phyloP scores from a whole-genome alignment of 2,797 vertebrate genomes.

The Leptodactylus fallax region DNA sequence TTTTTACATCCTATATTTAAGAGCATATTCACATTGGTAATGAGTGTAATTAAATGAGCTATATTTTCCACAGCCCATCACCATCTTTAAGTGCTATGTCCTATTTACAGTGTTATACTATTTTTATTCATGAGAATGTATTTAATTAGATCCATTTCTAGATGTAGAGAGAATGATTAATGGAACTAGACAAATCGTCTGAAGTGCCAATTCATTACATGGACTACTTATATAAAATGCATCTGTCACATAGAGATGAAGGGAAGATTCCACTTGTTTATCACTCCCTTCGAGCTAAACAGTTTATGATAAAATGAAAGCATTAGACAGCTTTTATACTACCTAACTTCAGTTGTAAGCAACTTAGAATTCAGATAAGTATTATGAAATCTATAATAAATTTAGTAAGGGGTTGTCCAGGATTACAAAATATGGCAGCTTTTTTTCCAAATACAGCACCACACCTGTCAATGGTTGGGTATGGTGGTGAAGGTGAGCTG shows the following conservation, averaged over 20 bases:
- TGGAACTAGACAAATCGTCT: constrained; percentile 22
- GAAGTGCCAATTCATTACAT: constrained; percentile 6
- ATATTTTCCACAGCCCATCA: background rate
- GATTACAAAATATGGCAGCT: too few relatives aligned
- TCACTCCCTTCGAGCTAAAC: constrained; percentile 13
- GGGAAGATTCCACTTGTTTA: constrained; percentile 17
- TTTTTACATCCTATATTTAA: background rate
- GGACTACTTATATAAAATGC: background rate
- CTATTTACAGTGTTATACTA: constrained; percentile 16
- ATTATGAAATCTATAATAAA: too few relatives aligned
- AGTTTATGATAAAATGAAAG: constrained; percentile 9
- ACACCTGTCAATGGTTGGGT: too few relatives aligned
- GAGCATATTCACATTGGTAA: background rate
- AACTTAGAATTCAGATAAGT: too few relatives aligned
- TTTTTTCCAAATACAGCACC: too few relatives aligned
- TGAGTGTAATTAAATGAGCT: background rate
- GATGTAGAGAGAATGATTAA: constrained; percentile 1
- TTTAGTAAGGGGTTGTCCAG: too few relatives aligned
- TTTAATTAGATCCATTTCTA: constrained; percentile 26
- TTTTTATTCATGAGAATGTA: constrained; percentile 20
- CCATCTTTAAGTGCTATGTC: background rate
- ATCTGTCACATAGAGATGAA: constrained; percentile 4
- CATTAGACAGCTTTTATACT: background rate
- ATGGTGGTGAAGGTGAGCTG: too few relatives aligned
- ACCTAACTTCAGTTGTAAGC: background rate